Conservation (phyloP, 2,113 vertebrate species). For the Mesoclemmys tuberculata region DNA sequence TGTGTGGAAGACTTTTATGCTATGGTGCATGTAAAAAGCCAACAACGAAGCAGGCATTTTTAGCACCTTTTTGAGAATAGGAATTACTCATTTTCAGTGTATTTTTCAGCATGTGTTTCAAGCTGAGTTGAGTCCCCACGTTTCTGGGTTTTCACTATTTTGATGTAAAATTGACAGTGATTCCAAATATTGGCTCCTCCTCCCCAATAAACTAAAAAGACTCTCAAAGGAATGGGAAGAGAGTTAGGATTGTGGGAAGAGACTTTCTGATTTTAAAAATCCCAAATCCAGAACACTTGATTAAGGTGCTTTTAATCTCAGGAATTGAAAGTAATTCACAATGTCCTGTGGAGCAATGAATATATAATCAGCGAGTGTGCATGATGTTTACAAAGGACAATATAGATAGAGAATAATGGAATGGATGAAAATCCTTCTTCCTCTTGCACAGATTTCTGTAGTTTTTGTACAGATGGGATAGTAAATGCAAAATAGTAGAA, state of each 20-base stretch:
- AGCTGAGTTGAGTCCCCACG: not conserved
- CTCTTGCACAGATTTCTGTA: not conserved
- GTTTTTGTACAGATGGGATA: not conserved
- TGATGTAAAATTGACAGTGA: not conserved
- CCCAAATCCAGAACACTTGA: not conserved
- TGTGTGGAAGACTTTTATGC: not conserved
- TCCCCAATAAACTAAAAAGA: not conserved
- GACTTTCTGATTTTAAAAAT: not conserved
- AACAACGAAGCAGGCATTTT: not conserved
- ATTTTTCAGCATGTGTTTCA: not conserved
- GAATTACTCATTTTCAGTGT: not conserved
- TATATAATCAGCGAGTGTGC: not conserved
- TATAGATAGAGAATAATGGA: not conserved
- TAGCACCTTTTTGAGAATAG: not conserved
- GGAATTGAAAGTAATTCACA: not conserved
- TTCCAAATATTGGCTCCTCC: not conserved
- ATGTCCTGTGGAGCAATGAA: not conserved
- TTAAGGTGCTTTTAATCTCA: not conserved
- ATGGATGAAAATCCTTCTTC: not conserved
- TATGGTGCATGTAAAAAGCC: not conserved
- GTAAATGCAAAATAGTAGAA: not conserved
- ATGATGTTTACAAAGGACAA: not conserved
- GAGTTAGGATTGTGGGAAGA: not conserved
- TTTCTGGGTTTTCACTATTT: not conserved
- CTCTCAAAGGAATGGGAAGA: rapidly evolving